Evolutionary conservation across 2,113 vertebrate species (phyloP), one percentile per base, ranked within the genome.

Genomic region (Fulmarus glacialis): DNA sequence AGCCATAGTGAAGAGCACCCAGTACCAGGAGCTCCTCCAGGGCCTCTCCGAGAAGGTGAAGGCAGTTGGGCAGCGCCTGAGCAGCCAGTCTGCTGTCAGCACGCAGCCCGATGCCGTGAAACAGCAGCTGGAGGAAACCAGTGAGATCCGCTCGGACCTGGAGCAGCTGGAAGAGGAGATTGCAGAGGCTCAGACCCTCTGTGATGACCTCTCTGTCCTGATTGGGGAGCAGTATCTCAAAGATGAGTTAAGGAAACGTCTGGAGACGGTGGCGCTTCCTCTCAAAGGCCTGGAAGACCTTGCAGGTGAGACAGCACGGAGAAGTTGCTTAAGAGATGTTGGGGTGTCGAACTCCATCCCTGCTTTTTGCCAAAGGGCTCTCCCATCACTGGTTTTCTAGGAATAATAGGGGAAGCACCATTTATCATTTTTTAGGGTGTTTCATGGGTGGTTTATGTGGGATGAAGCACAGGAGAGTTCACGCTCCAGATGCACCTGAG

Each of bases 141-240:
- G 99, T 5, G 99, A 99, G 98, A 99, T 99, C 97, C 99, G 99
- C n/a, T 99, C 99, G 0, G 99, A 99, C 90, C 98, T 99, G 91
- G 99, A 98, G 93, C 98, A 98, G 78, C 97, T 99, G 89, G 98
- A 99, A 9, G 95, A 97, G 4, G 98, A 99, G 97, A 98, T 99
- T 26, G 84, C 93, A 0, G 98, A 99, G 96, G 99, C 99, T 1
- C 98, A 99, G 97, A 88, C 56, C 63, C 98, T 99, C 60, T 99
- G 99, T 15, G 83, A 96, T 34, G 99, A 99, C 94, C 98, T 99
- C 63, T 99, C 99, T 5, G 7, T 98, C 70, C 99, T 99, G 64
- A 99, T 99, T 14, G 99, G 98, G 15, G 99, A 99, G 81, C 99
- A 99, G 27, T 99, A 99, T 94, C 99, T 99, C 91, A 98, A 99